Percentiles rank a stretch among this genome's conserved stretches.
Evolutionary conservation across 2,888 invertebrate genomes (phyloP).

Genomic region (Rhogogaster chlorosoma): DNA sequence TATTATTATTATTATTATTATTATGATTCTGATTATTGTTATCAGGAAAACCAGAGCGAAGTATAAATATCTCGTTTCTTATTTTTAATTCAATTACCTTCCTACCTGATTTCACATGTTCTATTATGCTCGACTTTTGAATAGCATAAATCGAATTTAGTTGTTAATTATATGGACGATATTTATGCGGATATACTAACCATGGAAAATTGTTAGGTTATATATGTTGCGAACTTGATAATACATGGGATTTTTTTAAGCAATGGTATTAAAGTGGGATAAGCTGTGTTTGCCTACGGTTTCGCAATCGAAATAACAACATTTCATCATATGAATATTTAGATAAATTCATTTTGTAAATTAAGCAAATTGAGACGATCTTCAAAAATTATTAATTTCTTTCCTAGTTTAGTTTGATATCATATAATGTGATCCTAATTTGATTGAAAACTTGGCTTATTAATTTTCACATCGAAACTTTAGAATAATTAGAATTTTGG

Average conservation of each 20-base stretch:
- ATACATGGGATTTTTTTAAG: conserved; percentile 15
- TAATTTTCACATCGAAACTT: background rate
- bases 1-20: too few relatives aligned
- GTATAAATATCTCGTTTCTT: background rate
- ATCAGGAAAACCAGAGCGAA: background rate
- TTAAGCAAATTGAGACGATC: background rate
- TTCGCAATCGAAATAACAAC: background rate
- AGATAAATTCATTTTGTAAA: background rate
- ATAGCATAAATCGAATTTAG: conserved; percentile 18
- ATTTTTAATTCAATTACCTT: background rate
- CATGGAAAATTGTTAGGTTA: conserved; percentile 19
- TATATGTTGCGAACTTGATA: background rate
- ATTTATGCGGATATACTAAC: conserved; percentile 20
- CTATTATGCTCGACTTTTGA: background rate
- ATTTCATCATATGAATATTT: background rate
- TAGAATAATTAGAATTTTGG: background rate
- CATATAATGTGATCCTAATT: background rate
- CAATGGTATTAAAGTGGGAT: background rate
- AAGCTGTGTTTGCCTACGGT: background rate
- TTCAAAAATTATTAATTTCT: background rate
- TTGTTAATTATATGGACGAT: background rate
- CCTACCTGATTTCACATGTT: background rate
- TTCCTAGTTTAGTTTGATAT: background rate
- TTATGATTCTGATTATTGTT: background rate
- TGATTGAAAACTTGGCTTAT: background rate